These are phyloP conservation scores for Drosophila nigrodunni DNA, from an alignment of 1,140 invertebrate genomes.

Conservation along the genomic window DNA sequence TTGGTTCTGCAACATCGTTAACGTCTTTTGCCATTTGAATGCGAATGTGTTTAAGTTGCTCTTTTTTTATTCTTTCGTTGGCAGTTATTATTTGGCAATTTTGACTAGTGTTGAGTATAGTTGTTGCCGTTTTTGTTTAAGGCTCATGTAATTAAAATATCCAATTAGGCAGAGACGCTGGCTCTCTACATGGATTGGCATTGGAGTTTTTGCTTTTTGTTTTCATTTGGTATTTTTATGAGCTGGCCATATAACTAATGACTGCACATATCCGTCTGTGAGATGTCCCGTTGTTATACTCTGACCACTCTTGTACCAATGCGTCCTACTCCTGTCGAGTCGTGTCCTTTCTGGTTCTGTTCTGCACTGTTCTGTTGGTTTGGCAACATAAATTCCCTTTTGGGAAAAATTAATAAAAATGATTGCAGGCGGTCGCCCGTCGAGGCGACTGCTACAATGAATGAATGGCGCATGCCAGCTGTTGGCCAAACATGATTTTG, in stretches of 20 bases:
- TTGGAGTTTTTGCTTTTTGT: background rate
- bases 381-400: slow-evolving; percentile 76
- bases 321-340: slow-evolving; percentile 11
- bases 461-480: slow-evolving; percentile 82
- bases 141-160: slow-evolving; percentile 75
- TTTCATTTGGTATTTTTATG: slow-evolving; percentile 48
- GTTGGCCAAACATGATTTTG: slow-evolving; percentile 81
- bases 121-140: slow-evolving; percentile 46
- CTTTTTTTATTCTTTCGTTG: slow-evolving; percentile 19
- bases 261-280: slow-evolving; percentile 26
- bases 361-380: slow-evolving; percentile 24
- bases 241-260: slow-evolving; percentile 76
- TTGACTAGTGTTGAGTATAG: slow-evolving; percentile 42
- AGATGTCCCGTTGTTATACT: background rate
- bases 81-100: slow-evolving; percentile 74
- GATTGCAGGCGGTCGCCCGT: slow-evolving; percentile 67
- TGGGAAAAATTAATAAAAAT: slow-evolving; percentile 82
- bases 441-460: slow-evolving; percentile 60
- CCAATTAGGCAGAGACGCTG: slow-evolving; percentile 58
- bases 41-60: slow-evolving; percentile 29
- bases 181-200: slow-evolving; percentile 2
- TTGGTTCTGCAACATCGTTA: slow-evolving; percentile 38
- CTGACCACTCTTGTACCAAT: background rate
- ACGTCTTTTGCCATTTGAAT: slow-evolving; percentile 43
- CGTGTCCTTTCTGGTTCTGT: background rate